Evolutionary conservation across 2,797 vertebrate species (phyloP).

Genomic region (Tauraco hartlaubi): DNA sequence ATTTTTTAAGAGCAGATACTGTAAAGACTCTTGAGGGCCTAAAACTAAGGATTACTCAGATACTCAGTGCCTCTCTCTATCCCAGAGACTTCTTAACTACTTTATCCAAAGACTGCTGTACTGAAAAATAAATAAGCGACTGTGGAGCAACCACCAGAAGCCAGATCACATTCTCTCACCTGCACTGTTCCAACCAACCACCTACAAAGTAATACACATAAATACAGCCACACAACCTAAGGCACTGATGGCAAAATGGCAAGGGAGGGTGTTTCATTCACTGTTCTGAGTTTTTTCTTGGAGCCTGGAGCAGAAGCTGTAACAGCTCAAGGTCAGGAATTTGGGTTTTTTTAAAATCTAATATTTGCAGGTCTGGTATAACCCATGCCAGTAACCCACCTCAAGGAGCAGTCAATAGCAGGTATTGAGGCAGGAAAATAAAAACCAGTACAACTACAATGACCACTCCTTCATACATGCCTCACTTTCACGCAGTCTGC

Average conservation of each 20-base stretch:
- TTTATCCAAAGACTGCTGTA: neutral
- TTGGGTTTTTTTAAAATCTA: neutral
- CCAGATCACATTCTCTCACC: neutral
- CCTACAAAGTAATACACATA: neutral
- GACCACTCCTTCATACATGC: neutral
- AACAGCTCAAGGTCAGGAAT: neutral
- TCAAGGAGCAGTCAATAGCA: neutral
- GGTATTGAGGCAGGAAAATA: neutral
- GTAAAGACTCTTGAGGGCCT: neutral
- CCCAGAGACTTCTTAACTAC: neutral
- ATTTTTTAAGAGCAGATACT: neutral
- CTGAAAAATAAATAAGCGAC: neutral
- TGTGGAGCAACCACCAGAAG: neutral
- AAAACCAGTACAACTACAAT: neutral
- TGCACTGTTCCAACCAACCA: neutral
- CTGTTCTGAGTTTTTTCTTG: neutral
- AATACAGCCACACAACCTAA: neutral
- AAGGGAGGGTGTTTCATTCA: neutral
- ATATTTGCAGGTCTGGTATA: neutral
- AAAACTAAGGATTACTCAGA: neutral
- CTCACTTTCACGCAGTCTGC: neutral
- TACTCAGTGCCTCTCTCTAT: neutral
- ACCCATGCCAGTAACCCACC: neutral
- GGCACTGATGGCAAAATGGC: neutral
- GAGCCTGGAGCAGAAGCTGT: neutral